Percentiles rank a stretch among this genome's conserved stretches.
Evolutionary conservation across 92 coral and sea anemone genomes (phyloP).

Genomic region (Montipora capitata): DNA sequence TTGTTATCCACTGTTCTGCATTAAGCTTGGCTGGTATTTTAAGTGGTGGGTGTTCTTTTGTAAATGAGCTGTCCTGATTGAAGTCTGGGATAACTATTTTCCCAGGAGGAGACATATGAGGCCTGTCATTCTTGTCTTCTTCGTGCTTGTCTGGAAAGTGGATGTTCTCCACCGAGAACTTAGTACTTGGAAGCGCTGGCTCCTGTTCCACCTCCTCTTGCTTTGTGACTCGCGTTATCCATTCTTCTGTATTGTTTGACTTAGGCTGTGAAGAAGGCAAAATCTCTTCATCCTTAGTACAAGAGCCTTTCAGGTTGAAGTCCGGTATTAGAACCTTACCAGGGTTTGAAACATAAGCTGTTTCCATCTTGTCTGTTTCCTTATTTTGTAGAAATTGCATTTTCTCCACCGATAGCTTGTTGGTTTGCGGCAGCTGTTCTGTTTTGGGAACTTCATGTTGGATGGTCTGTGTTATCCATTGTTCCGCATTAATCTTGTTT

Average conservation of each 20-base stretch:
- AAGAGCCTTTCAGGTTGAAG: neutral
- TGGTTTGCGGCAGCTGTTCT: neutral
- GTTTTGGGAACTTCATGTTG: neutral
- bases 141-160: neutral
- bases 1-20: neutral
- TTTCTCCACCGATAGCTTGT: neutral
- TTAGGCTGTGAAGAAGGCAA: neutral
- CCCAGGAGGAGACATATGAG: neutral
- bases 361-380: neutral
- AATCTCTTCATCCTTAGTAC: neutral
- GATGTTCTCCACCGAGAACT: neutral
- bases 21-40: neutral
- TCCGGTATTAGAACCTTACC: neutral
- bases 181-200: neutral
- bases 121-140: neutral
- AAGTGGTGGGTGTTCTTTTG: neutral
- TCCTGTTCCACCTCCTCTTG: neutral
- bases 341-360: neutral
- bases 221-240: neutral
- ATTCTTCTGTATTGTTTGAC: neutral
- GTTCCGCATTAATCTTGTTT: neutral
- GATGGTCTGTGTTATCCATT: neutral
- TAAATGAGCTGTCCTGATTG: neutral
- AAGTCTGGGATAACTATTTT: neutral
- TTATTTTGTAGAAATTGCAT: neutral